Base-by-base conservation (phyloP, 2,797 vertebrate species). In the Pseudomugil gertrudae region DNA sequence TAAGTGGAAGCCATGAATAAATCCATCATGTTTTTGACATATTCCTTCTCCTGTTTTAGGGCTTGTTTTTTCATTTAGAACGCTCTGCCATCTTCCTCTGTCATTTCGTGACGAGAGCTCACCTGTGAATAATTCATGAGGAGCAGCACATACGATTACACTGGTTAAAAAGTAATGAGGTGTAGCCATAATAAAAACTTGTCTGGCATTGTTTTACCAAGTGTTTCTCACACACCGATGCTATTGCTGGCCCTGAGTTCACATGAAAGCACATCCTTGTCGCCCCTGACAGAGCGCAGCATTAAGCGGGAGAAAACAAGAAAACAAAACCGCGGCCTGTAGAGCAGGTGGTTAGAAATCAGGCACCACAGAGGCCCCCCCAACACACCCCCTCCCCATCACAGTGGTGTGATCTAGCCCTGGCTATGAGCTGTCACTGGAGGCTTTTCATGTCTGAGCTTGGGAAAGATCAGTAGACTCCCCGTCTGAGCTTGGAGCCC, bases 91-190 rank as follows among this genome's bases (percentile, higher is more conserved):
- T 78, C 79, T 81, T 65, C 50, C 45, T 74, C 84, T 91, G 91
- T 90, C 90, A 88, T 83, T 89, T 89, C 87, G 78, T 79, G 74
- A 79, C 58, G 76, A 85, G 81, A 89, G 66, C 84, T 87, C 77
- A 83, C 72, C 84, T 82, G 90, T 93, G 85, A 93, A 93, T 92
- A 88, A 93, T 93, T 92, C 89, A 93, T 87, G 81, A 87, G 80
- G 58, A 84, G 86, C 86, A 81, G 87, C 83, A 87, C 89, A 84
- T 88, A 85, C 84, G 85, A 92, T 93, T 90, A 92, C 84, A 54
- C 83, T 76, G 80, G 86, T 93, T 92, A 93, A 92, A 93, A 92
- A 90, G 89, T 91, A 93, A 93, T 92, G 89, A 93, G 89, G 86
- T 78, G 45, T 83, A 55, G 78, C 76, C 72, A 66, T 90, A 92